These are phyloP conservation scores for Planiliza haematocheilus DNA, from an alignment of 2,113 vertebrate genomes.

Conservation along the genomic window DNA sequence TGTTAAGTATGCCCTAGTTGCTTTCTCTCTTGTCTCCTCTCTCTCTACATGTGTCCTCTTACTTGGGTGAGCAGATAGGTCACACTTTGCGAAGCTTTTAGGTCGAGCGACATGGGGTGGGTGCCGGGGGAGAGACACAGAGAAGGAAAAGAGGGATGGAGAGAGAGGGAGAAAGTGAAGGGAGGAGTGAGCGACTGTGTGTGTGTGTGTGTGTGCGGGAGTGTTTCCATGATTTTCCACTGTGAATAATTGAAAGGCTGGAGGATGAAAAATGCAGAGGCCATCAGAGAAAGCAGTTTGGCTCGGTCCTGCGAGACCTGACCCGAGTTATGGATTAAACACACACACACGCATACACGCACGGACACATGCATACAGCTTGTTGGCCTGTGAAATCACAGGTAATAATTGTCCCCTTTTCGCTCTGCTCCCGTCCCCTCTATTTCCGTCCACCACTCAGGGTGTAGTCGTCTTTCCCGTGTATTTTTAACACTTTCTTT, in stretches of 20 bases:
- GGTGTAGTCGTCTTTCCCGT: constrained; percentile 18
- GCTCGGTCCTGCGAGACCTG: constrained; percentile 61
- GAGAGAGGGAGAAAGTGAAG: constrained; percentile 1
- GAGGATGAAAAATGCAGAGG: constrained; percentile 77
- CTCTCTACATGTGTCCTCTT: constrained; percentile 71
- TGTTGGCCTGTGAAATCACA: constrained; percentile 54
- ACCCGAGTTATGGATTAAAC: constrained; percentile 72
- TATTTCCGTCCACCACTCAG: background rate
- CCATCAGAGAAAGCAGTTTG: constrained; percentile 70
- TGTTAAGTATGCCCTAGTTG: constrained; percentile 49
- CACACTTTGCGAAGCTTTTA: constrained; percentile 68
- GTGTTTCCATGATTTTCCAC: constrained; percentile 68
- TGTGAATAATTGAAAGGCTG: constrained; percentile 82
- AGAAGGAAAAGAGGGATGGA: constrained; percentile 15
- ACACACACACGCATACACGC: background rate
- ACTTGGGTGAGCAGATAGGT: constrained; percentile 78
- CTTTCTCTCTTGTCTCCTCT: constrained; percentile 28
- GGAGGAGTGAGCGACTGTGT: constrained; percentile 17
- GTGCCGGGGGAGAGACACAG: background rate
- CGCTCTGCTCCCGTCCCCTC: constrained; percentile 6
- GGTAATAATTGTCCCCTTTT: constrained; percentile 45
- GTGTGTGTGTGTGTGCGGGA: background rate
- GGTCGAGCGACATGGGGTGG: constrained; percentile 29
- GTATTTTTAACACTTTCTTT: constrained; percentile 18
- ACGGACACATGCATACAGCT: background rate